Conservation (phyloP, 2,113 vertebrate species). For the Pygoscelis adeliae region DNA sequence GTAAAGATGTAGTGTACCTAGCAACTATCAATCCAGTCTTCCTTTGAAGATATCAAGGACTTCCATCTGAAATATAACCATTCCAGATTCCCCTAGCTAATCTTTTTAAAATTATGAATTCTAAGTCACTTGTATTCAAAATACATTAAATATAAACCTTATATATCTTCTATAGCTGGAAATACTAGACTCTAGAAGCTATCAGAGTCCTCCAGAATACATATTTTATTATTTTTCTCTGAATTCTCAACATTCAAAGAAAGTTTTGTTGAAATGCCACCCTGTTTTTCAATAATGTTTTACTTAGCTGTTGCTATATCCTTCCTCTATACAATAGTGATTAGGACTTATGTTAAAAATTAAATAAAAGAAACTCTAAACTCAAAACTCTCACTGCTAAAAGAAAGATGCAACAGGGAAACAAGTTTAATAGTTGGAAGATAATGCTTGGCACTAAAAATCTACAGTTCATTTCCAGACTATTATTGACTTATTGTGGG, state of each 20-base stretch:
- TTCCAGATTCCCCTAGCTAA: not conserved
- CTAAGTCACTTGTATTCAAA: not conserved
- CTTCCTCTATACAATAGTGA: not conserved
- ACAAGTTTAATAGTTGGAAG: not conserved
- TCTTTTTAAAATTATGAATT: not conserved
- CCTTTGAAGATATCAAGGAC: not conserved
- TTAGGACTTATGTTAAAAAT: not conserved
- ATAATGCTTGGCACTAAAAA: not conserved
- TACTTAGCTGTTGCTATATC: not conserved
- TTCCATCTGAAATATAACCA: not conserved
- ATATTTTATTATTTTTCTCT: not conserved
- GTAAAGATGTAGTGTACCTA: not conserved
- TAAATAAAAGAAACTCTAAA: not conserved
- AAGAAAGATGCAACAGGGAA: not conserved
- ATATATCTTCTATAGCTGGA: not conserved
- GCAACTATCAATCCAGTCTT: not conserved
- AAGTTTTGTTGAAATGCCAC: not conserved
- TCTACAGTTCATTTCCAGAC: not conserved
- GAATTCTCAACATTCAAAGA: not conserved
- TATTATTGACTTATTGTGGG: not conserved
- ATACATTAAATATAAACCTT: not conserved
- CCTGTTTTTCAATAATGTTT: not conserved
- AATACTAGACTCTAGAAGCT: not conserved
- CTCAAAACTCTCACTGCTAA: not conserved
- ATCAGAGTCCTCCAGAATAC: not conserved